Conservation (phyloP, 1,140 invertebrate species). For the Temnothorax curvispinosus region DNA sequence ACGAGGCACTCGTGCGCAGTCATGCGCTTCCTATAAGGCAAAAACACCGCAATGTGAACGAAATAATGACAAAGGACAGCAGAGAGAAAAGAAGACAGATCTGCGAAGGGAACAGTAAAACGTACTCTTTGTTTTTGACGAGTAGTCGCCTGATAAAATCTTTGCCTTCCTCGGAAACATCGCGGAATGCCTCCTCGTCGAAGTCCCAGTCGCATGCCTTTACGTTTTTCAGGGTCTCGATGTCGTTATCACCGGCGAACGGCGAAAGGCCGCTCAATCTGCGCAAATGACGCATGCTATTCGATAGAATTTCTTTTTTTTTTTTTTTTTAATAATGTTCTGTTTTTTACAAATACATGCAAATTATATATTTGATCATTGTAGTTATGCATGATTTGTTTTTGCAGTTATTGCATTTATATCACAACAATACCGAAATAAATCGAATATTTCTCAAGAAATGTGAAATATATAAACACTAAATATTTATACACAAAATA, state of each 20-base stretch:
- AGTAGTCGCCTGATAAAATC: constrained; percentile 98
- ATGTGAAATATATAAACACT: too few relatives aligned
- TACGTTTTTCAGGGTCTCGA: constrained; percentile 99
- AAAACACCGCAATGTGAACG: neutral
- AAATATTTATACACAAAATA: too few relatives aligned
- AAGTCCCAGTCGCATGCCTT: constrained; percentile 99
- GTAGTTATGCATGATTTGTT: too few relatives aligned
- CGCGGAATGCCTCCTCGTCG: constrained; percentile 96
- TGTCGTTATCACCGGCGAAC: constrained; percentile 99
- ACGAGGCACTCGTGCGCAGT: constrained; percentile 98
- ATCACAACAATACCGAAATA: too few relatives aligned
- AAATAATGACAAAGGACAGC: neutral
- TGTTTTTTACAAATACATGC: too few relatives aligned
- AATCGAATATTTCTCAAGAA: too few relatives aligned
- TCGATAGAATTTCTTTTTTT: neutral
- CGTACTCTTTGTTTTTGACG: constrained; percentile 97
- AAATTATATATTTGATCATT: too few relatives aligned
- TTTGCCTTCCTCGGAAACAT: constrained; percentile 98
- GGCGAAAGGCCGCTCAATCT: constrained; percentile 98
- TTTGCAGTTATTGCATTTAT: too few relatives aligned
- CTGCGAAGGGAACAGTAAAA: neutral
- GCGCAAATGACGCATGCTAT: neutral
- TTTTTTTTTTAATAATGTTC: neutral
- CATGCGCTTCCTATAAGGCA: constrained; percentile 93
- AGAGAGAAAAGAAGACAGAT: neutral